Evolutionary conservation across 2,113 vertebrate genomes (phyloP).

Genomic region (Baryphthengus martii): DNA sequence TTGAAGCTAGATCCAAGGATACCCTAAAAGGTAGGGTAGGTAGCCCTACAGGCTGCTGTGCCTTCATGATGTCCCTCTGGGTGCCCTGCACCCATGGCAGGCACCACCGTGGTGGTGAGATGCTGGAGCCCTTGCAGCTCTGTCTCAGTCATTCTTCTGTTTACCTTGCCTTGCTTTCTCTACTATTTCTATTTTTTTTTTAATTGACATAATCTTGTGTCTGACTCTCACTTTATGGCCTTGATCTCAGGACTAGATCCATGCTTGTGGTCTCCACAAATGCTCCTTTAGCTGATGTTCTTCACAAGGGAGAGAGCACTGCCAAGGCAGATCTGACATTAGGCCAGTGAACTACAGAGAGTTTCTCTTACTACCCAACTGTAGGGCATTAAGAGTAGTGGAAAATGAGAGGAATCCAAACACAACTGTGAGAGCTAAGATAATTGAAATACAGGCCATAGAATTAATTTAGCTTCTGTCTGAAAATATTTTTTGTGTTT

Average conservation of each 20-base stretch:
- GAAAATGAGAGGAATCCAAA: background rate
- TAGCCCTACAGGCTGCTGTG: background rate
- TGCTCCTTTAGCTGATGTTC: background rate
- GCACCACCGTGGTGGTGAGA: rapidly evolving
- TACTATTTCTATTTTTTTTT: background rate
- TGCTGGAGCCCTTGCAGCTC: background rate
- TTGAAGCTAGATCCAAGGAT: background rate
- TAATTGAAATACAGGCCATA: background rate
- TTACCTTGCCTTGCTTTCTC: background rate
- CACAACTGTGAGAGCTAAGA: background rate
- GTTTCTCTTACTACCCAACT: background rate
- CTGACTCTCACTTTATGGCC: background rate
- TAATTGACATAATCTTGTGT: background rate
- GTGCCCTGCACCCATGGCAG: background rate
- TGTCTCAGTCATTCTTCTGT: background rate
- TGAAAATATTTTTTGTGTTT: background rate
- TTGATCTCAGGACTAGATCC: background rate
- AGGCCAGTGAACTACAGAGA: background rate
- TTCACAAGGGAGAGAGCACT: background rate
- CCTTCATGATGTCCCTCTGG: background rate
- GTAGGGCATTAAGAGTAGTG: background rate
- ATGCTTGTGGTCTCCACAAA: background rate
- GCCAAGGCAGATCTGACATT: background rate
- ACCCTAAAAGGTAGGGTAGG: background rate
- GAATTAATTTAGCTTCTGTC: constrained; percentile 10